These are phyloP conservation scores for Dasyurus viverrinus DNA, from an alignment of 2,113 vertebrate species.

Conservation along the genomic window DNA sequence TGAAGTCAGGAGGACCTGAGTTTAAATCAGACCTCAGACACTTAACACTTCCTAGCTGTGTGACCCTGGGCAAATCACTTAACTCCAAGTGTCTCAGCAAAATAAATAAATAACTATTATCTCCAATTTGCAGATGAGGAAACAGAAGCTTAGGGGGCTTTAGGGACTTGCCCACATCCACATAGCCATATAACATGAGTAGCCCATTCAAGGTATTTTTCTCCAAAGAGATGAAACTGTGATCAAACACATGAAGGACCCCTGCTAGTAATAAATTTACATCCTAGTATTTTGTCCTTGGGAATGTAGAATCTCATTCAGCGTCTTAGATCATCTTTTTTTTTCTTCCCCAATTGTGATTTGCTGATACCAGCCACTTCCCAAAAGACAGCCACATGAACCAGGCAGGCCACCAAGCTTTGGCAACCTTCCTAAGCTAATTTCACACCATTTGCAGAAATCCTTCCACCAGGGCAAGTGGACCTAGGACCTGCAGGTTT, in stretches of 20 bases:
- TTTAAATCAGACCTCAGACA: too few relatives aligned
- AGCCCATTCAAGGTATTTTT: neutral
- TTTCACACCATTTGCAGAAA: conserved; percentile 18
- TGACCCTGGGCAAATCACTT: too few relatives aligned
- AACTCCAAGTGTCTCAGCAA: too few relatives aligned
- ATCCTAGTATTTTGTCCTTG: neutral
- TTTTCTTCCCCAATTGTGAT: neutral
- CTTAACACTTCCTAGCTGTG: too few relatives aligned
- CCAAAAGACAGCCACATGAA: conserved; percentile 12
- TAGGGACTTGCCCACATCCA: neutral
- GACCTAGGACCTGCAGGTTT: neutral
- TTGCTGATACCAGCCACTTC: neutral
- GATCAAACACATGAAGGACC: neutral
- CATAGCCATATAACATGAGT: neutral
- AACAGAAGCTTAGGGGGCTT: neutral
- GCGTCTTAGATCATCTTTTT: neutral
- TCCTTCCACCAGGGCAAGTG: neutral
- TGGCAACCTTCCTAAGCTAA: conserved; percentile 1
- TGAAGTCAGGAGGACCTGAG: too few relatives aligned
- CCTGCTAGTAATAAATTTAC: neutral
- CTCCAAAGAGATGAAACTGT: neutral
- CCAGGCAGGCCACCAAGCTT: neutral
- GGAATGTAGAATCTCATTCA: neutral
- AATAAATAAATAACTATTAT: neutral
- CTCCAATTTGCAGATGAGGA: neutral